Conservation (phyloP, 2,797 vertebrate species). For the Characodon lateralis region DNA sequence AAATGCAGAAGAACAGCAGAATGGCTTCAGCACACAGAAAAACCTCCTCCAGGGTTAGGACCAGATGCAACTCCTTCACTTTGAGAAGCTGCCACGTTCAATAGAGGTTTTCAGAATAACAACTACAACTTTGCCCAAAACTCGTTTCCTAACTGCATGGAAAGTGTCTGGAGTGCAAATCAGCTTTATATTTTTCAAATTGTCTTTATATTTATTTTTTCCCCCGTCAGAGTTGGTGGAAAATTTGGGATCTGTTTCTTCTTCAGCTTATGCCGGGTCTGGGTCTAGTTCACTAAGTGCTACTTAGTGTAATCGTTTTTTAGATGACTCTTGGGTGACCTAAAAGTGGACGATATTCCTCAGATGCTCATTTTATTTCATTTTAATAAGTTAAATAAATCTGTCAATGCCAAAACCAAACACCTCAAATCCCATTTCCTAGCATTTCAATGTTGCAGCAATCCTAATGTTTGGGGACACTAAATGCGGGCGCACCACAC, state of each 20-base stretch:
- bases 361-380: slow-evolving; percentile 28
- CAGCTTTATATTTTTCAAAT: not conserved
- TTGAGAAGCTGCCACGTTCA: slow-evolving; percentile 41
- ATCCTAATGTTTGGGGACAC: not conserved
- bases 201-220: not conserved
- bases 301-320: slow-evolving; percentile 40
- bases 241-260: slow-evolving; percentile 6
- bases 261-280: slow-evolving; percentile 43
- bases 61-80: slow-evolving; percentile 49
- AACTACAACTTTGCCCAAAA: slow-evolving; percentile 23
- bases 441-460: slow-evolving; percentile 14
- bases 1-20: slow-evolving; percentile 75
- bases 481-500: not conserved
- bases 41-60: slow-evolving; percentile 82
- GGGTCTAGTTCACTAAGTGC: slow-evolving; percentile 47
- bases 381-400: slow-evolving; percentile 27
- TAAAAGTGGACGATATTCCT: slow-evolving; percentile 31
- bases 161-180: not conserved
- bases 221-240: not conserved
- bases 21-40: slow-evolving; percentile 78
- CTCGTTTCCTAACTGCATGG: slow-evolving; percentile 59
- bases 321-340: slow-evolving; percentile 40
- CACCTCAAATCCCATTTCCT: slow-evolving; percentile 1
- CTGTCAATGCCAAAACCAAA: not conserved
- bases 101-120: slow-evolving; percentile 49